Conservation (phyloP, 2,888 invertebrate genomes). For the Agrotis exclamationis region DNA sequence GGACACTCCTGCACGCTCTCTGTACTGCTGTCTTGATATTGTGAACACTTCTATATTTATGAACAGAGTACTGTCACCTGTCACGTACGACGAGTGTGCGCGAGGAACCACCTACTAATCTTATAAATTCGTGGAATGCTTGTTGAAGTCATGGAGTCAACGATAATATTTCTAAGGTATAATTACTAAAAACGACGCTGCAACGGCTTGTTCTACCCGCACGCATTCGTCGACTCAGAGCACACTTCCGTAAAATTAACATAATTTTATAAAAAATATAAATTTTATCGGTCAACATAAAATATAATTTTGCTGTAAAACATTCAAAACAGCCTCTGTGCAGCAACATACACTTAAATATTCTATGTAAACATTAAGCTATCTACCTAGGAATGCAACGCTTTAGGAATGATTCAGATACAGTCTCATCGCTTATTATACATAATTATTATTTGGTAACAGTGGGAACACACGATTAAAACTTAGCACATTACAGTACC, state of each 20-base stretch:
- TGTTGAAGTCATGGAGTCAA: constrained; percentile 85
- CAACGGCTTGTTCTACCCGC: background rate
- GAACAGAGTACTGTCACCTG: background rate
- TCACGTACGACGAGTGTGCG: constrained; percentile 9
- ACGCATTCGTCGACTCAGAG: constrained; percentile 4
- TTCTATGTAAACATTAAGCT: constrained; percentile 60
- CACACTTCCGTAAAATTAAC: constrained; percentile 27
- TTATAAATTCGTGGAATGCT: constrained; percentile 83
- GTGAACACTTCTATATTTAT: background rate
- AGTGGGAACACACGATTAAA: constrained; percentile 62
- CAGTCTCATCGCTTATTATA: constrained; percentile 77
- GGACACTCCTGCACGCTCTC: background rate
- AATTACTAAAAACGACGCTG: constrained; percentile 25
- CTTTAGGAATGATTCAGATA: constrained; percentile 73
- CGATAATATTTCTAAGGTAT: constrained; percentile 45
- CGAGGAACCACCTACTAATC: constrained; percentile 47
- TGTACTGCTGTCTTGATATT: background rate
- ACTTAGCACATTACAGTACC: constrained; percentile 45
- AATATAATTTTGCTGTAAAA: constrained; percentile 55
- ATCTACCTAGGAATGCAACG: constrained; percentile 70
- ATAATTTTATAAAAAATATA: constrained; percentile 62
- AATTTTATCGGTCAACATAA: constrained; percentile 53
- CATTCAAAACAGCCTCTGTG: constrained; percentile 54
- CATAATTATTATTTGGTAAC: constrained; percentile 78
- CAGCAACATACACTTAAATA: constrained; percentile 41